Evolutionary conservation across 2,113 vertebrate genomes (phyloP).

Genomic region (Anhinga anhinga): DNA sequence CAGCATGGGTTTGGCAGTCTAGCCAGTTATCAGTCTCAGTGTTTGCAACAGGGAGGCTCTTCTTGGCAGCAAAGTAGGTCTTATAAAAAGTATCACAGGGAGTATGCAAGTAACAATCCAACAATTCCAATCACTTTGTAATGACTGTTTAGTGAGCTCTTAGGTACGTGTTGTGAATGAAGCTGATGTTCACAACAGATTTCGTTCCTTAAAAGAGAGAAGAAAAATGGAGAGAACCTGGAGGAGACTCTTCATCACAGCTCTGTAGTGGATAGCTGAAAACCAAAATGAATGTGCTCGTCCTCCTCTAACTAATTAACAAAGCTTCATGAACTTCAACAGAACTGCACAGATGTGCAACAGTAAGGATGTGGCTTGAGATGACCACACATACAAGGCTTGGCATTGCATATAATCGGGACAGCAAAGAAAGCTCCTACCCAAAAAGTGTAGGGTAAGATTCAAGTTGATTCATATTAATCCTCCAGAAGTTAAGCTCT

Average conservation of each 20-base stretch:
- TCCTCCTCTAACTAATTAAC: not conserved
- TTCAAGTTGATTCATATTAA: not conserved
- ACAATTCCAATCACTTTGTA: not conserved
- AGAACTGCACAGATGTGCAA: not conserved
- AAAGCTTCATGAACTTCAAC: not conserved
- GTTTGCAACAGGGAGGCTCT: not conserved
- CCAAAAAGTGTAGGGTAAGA: not conserved
- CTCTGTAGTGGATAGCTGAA: not conserved
- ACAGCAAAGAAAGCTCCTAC: not conserved
- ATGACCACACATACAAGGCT: not conserved
- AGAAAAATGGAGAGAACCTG: not conserved
- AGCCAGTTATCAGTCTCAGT: not conserved
- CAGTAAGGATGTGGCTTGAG: not conserved
- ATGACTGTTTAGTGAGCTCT: not conserved
- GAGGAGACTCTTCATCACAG: not conserved
- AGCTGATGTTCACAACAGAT: not conserved
- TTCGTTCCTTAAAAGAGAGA: not conserved
- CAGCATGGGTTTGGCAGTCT: not conserved
- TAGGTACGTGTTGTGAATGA: not conserved
- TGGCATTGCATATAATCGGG: not conserved
- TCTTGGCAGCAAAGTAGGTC: not conserved
- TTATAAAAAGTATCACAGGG: not conserved
- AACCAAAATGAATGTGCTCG: not conserved
- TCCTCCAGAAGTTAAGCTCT: not conserved
- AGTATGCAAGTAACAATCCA: not conserved